Base-by-base conservation (phyloP, 2,888 invertebrate species). In the Drosophila recens region DNA sequence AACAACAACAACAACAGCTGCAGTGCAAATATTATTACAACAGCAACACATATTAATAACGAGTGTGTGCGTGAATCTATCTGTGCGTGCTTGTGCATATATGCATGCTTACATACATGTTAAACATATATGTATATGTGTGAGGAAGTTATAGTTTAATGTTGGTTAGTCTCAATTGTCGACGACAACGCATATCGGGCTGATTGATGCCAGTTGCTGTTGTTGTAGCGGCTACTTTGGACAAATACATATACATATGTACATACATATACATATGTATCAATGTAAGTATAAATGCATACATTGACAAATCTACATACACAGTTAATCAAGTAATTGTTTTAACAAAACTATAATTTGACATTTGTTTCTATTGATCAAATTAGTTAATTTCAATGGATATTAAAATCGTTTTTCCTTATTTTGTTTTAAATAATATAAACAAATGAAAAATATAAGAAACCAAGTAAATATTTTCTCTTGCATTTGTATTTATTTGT, bases 111-210 rank as follows among this genome's bases (percentile, higher is more conserved):
- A 10, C 15, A 53, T 38, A 10, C 40, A 23, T 40, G 30, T 42
- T 30, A 30, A 8, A 30, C 30, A 52, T 66, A 40, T 30, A 15
- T 38, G 33, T 43, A 15, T 27, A 40, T 66, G 68, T 74, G 88
- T 77, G 89, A 83, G 83, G 89, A 88, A 84, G 87, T 84, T 88
- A 83, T 57, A 88, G 84, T 88, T 84, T 88, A 84, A 83, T 84
- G 82, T 78, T 88, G 83, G 82, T 84, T 84, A 88, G 83, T 83
- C 75, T 87, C 83, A 84, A 88, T 84, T 84, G 83, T 62, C 83
- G 84, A 46, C 57, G 56, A 51, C 75, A 65, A 73, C 56, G 73
- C 72, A 73, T 57, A 67, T 68, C 57, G 61, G 61, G 67, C 86
- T 85, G 88, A 82, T 82, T 82, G 88, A 82, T 85, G 86, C 65